Base-by-base conservation (phyloP, 2,797 vertebrate genomes). In the Furcifer pardalis region DNA sequence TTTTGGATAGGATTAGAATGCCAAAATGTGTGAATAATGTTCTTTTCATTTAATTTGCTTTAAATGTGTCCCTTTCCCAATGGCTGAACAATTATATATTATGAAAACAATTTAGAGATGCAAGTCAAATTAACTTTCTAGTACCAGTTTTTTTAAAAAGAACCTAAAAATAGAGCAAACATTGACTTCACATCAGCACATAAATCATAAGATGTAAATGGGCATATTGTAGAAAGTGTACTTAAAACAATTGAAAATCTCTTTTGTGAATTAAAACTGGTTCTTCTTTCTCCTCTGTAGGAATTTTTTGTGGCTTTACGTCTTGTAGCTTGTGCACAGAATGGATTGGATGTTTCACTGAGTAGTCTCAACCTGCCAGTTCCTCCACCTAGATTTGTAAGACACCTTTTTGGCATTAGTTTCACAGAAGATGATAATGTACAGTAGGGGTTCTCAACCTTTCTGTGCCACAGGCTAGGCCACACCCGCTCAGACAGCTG, bases 341-440 rank as follows among this genome's bases (percentile, higher is more conserved):
- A 98, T 97, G 99, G 98, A 95, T 95, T 99, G 94, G 98, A 99
- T 88, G 97, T 99, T 96, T 97, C 97, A 68, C 95, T 97, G 90
- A 97, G 94, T 94, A 98, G 96, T 93, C 97, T 99, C 90, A 96
- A 96, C 87, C 93, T 97, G 91, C 95, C 97, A 88, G 98, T 98
- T 94, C 97, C 98, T 93, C 97, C 97, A 71, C 98, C 99, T 62
- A 97, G 97, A 97, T 99, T 99, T 98, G 99, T 99, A 97, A 98
- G 98, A 96, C 79, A 90, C 71, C 7, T 78, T 81, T 15, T 32
- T 65, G 86, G 46, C 17, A 21, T 84, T 7, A 66, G n/a, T 87
- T 37, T 52, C 42, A 84, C 52, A 32, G 69, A 77, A 46, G n/a
- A 13, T 63, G 42, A 21, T 59, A 5, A 52, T 17, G 46, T 52